Base-by-base conservation (phyloP, 2,113 vertebrate species). In the Mirza zaza region DNA sequence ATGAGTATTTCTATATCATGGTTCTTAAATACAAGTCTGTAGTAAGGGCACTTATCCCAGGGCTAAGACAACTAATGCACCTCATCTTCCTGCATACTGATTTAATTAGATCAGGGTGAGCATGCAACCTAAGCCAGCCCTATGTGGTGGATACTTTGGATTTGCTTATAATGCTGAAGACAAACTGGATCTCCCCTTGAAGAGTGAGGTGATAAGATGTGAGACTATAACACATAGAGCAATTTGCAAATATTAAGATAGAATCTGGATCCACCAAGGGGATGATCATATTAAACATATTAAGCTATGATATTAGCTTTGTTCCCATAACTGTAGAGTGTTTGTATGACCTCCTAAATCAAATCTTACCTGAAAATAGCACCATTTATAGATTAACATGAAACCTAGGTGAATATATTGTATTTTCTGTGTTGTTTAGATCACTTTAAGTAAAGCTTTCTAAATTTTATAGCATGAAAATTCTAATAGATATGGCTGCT, bases 61-160 rank as follows among this genome's bases (percentile, higher is more conserved):
- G 36, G 8, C 0, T 17, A 27, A 67, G 27, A 8, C 6, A 45
- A 42, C 14, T 6, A 12, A 21, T 17, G 5, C 0, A 34, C 6
- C 4, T 77, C 50, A 8, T 34, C 1, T 9, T 59, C 23, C 25
- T 65, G 32, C 11, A 3, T 32, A 11, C 3, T 57, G 3, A 63
- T 83, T 50, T 83, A 77, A 61, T 68, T 42, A 67, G 18, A 36
- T 63, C 3, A 13, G 8, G 14, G 2, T 65, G 23, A 85, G 12
- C 32, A 8, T 25, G 23, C 18, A 45, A 20, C 2, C 4, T 23
- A 70, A 52, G 1, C 10, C 20, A 39, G 20, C 6, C 10, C 20
- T 61, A 8, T 6, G 15, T 36, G 13, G 15, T 32, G 3, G 42
- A 42, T 23, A 20, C 14, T 59, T 67, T 52, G 1, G 18, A 34